These are phyloP conservation scores for Dromius quadrimaculatus DNA, from an alignment of 2,888 invertebrate species.

Conservation along the genomic window DNA sequence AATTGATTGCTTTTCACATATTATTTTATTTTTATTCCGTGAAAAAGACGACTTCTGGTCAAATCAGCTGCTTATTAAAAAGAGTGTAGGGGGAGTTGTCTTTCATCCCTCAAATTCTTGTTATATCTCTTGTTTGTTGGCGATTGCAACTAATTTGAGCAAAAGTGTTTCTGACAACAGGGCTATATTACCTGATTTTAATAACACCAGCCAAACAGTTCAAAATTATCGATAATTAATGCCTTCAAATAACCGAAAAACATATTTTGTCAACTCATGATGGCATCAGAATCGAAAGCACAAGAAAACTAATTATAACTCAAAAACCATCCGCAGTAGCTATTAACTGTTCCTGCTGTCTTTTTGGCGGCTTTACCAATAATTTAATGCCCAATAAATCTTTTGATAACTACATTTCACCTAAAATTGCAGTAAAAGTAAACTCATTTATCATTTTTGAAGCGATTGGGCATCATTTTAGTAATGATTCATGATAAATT, in stretches of 20 bases:
- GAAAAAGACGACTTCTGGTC: too few species aligned
- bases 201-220: background rate
- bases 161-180: too few species aligned
- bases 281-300: slow-evolving; percentile 36
- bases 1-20: too few species aligned
- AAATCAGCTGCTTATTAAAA: too few species aligned
- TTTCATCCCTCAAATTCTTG: too few species aligned
- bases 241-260: slow-evolving; percentile 21
- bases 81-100: too few species aligned
- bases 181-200: too few species aligned
- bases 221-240: background rate
- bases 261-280: slow-evolving; percentile 38
- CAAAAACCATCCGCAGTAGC: slow-evolving; percentile 46
- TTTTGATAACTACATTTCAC: slow-evolving; percentile 12
- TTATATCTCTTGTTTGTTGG: too few species aligned
- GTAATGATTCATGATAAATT: background rate
- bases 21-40: too few species aligned
- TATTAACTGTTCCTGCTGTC: slow-evolving; percentile 41
- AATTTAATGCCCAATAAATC: slow-evolving; percentile 43
- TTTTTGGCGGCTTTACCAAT: slow-evolving; percentile 37
- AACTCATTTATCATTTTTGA: background rate
- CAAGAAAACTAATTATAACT: slow-evolving; percentile 44
- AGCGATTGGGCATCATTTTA: background rate
- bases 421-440: slow-evolving; percentile 1
- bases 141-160: too few species aligned